A percentile compares a stretch with the other conserved stretches of the same genome.
Evolutionary conservation across 2,797 vertebrate genomes (phyloP).

Genomic region (Premnoplex brunnescens): DNA sequence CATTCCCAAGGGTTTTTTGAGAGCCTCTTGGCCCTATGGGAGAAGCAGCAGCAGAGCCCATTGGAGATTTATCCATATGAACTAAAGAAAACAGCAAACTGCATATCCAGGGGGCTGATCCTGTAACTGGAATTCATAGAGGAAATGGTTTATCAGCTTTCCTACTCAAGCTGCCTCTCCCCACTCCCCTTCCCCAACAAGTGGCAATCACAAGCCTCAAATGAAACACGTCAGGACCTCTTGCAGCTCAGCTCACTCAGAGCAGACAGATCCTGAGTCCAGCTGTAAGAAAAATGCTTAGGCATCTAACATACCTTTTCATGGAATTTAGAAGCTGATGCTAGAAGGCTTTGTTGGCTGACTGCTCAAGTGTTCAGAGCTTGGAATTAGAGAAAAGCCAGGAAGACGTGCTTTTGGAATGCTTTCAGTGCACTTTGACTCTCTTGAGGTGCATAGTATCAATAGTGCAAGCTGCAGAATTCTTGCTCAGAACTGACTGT

Average conservation of each 20-base stretch:
- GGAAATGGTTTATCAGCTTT: background rate
- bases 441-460: background rate
- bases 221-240: background rate
- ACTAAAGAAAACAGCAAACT: background rate
- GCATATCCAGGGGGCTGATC: background rate
- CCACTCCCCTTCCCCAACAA: background rate
- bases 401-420: conserved; percentile 33
- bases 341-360: conserved; percentile 49
- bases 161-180: background rate
- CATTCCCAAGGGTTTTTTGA: background rate
- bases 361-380: background rate
- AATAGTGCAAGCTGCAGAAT: conserved; percentile 10
- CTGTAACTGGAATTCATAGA: background rate
- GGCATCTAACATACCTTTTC: background rate
- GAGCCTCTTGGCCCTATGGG: background rate
- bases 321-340: conserved; percentile 48
- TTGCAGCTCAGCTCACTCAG: background rate
- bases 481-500: conserved; percentile 3
- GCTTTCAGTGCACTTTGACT: conserved; percentile 36
- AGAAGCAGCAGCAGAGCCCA: background rate
- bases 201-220: background rate
- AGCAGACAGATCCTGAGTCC: background rate
- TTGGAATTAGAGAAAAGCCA: conserved; percentile 45
- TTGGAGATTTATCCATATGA: background rate
- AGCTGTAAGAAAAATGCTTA: background rate